Percentiles rank a stretch among this genome's conserved stretches.
These are phyloP conservation scores for Meteorus sp. DNA, from an alignment of 1,140 invertebrate genomes.

Conservation along the genomic window DNA sequence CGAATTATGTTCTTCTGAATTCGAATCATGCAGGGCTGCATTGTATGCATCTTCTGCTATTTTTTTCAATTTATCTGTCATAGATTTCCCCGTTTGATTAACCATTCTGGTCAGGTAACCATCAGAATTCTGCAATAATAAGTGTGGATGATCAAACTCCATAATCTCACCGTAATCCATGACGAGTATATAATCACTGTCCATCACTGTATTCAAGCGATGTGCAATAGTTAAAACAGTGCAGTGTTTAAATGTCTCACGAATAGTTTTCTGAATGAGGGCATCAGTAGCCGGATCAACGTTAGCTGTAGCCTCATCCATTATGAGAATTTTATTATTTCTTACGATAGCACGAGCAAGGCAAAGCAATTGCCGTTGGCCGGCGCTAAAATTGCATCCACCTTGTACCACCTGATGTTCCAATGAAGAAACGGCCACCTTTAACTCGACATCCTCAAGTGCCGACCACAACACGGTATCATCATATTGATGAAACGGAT, in stretches of 20 bases:
- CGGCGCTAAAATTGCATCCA: constrained; percentile 64
- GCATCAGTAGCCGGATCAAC: constrained; percentile 68
- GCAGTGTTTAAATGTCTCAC: constrained; percentile 62
- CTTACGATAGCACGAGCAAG: constrained; percentile 72
- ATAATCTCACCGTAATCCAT: constrained; percentile 53
- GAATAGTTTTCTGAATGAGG: constrained; percentile 68
- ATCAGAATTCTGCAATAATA: constrained; percentile 56
- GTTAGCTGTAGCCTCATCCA: constrained; percentile 77
- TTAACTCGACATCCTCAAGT: constrained; percentile 64
- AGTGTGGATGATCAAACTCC: constrained; percentile 65
- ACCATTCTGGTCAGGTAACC: constrained; percentile 55
- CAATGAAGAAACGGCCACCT: constrained; percentile 27
- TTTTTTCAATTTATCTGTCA: constrained; percentile 47
- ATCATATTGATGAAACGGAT: constrained; percentile 67
- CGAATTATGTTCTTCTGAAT: background rate
- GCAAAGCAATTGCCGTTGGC: constrained; percentile 77
- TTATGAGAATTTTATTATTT: constrained; percentile 67
- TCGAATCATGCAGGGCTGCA: background rate
- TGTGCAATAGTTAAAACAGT: constrained; percentile 70
- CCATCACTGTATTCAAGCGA: constrained; percentile 61
- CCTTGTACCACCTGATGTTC: constrained; percentile 32
- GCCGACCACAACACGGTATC: constrained; percentile 69
- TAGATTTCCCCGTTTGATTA: constrained; percentile 55
- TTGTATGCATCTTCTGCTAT: constrained; percentile 48
- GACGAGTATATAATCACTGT: constrained; percentile 57